Evolutionary conservation across 2,888 invertebrate species (phyloP), one percentile per base, ranked within the genome.

Genomic region (Lordiphosa fenestrarum): DNA sequence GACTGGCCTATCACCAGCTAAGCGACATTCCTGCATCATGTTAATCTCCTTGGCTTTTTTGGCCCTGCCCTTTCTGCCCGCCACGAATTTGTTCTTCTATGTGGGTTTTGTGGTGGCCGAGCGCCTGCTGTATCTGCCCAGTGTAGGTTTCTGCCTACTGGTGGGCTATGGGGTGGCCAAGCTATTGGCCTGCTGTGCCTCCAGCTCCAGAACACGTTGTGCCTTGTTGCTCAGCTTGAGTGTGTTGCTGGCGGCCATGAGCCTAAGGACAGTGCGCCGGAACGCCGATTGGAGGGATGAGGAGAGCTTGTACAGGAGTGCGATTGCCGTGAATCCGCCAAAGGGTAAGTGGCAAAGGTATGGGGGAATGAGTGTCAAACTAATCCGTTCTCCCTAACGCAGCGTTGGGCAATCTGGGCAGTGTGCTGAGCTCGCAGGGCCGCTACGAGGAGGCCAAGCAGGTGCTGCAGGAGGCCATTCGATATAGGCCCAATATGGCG

Each of bases 21-120:
- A 77, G 12, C 73, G 84, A 54, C 75, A 81, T 64, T 84, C 86
- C 51, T 85, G 86, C 65, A 81, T 88, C 41, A 66, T 90, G 81
- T 87, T 94, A 61, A 91, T 93, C 89, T 92, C 93, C 74, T 91
- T 94, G 70, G 93, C 94, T 50, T 93, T 98, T 86, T 92, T 98
- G 87, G 93, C 95, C 73, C 91, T 98, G 77, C 98, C 98, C 65
- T 98, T 98, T 91, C 92, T 98, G 86, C 98, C 98, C 69, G 98
- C 98, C 67, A 95, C 96, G 83, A 99, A 99, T 92, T 91, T 98
- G 81, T 94, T 98, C 90, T 98, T 98, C 91, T 98, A 98, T 90
- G 98, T 99, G 62, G 99, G 99, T 48, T 99, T 99, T 90, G 98
- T 99, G 73, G 95, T 98, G 54, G 99, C 98, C 60, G 99, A 99